Conservation (phyloP, 1,140 invertebrate genomes). For the Brevipalpus yothersi region DNA sequence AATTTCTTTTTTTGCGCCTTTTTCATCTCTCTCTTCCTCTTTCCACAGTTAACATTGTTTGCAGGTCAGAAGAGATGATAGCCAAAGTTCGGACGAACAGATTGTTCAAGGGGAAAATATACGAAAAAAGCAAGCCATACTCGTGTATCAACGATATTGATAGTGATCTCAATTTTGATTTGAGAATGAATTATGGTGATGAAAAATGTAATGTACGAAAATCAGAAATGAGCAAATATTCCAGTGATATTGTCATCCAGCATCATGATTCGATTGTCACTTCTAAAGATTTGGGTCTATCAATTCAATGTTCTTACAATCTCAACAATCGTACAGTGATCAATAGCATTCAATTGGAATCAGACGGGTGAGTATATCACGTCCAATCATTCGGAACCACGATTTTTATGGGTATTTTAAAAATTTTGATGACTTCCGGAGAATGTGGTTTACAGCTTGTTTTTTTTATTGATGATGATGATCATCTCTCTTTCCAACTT, state of each 20-base stretch:
- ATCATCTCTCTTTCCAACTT: neutral
- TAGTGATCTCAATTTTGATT: conserved; percentile 15
- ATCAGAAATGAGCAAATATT: conserved; percentile 29
- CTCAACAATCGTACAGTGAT: conserved; percentile 73
- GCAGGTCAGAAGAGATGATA: conserved; percentile 63
- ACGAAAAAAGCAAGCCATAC: conserved; percentile 41
- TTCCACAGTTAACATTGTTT: conserved; percentile 22
- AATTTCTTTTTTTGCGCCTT: neutral
- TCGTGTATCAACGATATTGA: conserved; percentile 51
- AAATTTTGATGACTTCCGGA: neutral
- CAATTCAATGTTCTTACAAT: conserved; percentile 76
- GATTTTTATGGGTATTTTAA: neutral
- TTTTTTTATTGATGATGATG: neutral
- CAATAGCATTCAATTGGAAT: conserved; percentile 28
- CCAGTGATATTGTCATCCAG: conserved; percentile 71
- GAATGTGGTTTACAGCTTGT: neutral
- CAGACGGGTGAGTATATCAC: conserved; percentile 12
- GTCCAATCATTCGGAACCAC: neutral
- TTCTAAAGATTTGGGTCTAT: conserved; percentile 66
- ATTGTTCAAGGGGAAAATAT: conserved; percentile 77
- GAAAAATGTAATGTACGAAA: conserved; percentile 15
- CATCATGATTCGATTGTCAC: conserved; percentile 86
- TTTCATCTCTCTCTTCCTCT: neutral
- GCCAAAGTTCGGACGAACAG: conserved; percentile 70
- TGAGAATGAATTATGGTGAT: conserved; percentile 15